Evolutionary conservation across 2,113 vertebrate species (phyloP), one percentile per base, ranked within the genome.

Genomic region (Heterocephalus glaber): DNA sequence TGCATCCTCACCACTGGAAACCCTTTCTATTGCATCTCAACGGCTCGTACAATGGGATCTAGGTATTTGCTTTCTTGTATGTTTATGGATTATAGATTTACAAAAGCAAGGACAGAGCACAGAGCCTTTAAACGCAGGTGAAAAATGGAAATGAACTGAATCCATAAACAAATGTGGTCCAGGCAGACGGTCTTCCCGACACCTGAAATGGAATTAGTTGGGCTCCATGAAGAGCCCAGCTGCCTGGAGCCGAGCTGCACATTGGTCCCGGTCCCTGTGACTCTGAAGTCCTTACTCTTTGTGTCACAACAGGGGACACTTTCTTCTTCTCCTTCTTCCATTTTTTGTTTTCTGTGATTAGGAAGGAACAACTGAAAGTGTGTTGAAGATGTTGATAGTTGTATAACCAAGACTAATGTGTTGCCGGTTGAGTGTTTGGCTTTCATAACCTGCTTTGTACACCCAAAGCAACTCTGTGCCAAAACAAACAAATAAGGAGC

Each of bases 201-300:
- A 14, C 24, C 52, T 1, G 24, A n/a, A 61, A 7, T 1, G 12
- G 12, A 65, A 58, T 47, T 44, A 65, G 20, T 24, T 14, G 19
- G 2, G 38, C 28, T 24, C 7, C 19, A 24, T 33, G 28, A 12
- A 35, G 4, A 22, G 11, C 7, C 30, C 14, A 19, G 70, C 22
- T 13, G 20, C 60, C 41, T 5, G 28, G 24, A 1, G 44, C 1
- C 22, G 16, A 30, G 10, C 0, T 30, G 14, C 12, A 1, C 4
- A 3, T 22, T 5, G 1, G 6, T 2, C 26, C 13, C 12, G 2
- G 28, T n/a, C 35, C 47, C 24, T 60, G 35, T 86, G 60, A 49
- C 16, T 16, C 17, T 28, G 54, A n/a, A 60, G 33, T 7, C 14
- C 58, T 88, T 7, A 1, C 20, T 61, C 41, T n/a, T 58, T 20